These are phyloP conservation scores for Gracilinanus agilis DNA, from an alignment of 2,113 vertebrate species.

Conservation along the genomic window DNA sequence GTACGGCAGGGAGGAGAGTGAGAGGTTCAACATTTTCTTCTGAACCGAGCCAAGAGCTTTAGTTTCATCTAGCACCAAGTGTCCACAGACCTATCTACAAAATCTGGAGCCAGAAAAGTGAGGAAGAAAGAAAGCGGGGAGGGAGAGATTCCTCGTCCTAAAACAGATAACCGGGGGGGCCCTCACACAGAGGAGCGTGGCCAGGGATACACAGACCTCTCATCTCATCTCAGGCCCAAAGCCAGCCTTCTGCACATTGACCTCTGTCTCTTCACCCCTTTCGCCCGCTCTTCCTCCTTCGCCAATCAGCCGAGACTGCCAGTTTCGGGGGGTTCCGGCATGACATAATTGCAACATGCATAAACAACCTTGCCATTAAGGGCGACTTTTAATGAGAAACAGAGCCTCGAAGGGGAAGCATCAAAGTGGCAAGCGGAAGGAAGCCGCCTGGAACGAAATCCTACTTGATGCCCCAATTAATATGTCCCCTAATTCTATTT, in stretches of 20 bases:
- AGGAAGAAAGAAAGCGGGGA: not conserved
- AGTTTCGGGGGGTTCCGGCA: constrained; percentile 78
- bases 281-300: constrained; percentile 39
- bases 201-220: not conserved
- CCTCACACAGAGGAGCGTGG: not conserved
- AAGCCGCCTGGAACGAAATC: constrained; percentile 90
- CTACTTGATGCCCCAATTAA: constrained; percentile 92
- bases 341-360: constrained; percentile 86
- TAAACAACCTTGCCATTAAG: constrained; percentile 90
- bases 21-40: not conserved
- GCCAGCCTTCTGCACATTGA: not conserved
- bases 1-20: not conserved
- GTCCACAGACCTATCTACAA: rapidly evolving
- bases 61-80: rapidly evolving
- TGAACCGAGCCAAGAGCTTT: rapidly evolving
- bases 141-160: not conserved
- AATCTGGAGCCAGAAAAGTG: not conserved
- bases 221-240: not conserved
- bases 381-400: constrained; percentile 90
- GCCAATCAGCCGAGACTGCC: constrained; percentile 77
- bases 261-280: not conserved
- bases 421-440: constrained; percentile 90
- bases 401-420: constrained; percentile 87
- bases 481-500: constrained; percentile 92
- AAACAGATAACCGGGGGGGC: rapidly evolving